Evolutionary conservation across 2,888 invertebrate genomes (phyloP).

Genomic region (Odontothrips loti): DNA sequence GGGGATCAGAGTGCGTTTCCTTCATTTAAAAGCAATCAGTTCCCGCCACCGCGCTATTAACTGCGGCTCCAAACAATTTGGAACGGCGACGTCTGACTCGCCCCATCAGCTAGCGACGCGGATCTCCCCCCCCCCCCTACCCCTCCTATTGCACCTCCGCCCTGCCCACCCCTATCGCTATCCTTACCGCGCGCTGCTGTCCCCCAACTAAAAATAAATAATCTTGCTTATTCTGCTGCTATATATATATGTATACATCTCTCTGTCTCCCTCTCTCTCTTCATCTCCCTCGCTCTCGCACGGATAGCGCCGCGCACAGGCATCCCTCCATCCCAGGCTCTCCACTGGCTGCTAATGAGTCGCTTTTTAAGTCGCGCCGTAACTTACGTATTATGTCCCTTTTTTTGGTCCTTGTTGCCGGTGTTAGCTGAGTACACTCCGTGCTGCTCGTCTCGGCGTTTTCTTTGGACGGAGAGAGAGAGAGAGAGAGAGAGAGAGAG

Average conservation of each 20-base stretch:
- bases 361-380: conserved; percentile 7
- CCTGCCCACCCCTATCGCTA: background rate
- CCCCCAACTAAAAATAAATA: background rate
- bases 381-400: background rate
- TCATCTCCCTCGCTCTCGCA: no score
- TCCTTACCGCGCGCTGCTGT: background rate
- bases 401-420: background rate
- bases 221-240: no score
- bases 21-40: conserved; percentile 25
- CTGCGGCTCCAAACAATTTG: no score
- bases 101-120: no score
- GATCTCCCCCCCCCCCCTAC: background rate
- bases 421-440: background rate
- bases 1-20: background rate
- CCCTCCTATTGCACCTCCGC: background rate
- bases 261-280: no score
- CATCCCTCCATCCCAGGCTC: background rate
- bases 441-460: no score
- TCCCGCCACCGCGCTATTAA: background rate
- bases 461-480: no score
- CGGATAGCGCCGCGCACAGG: no score
- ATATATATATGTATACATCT: no score
- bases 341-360: background rate
- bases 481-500: no score
- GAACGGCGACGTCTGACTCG: no score